Base-by-base conservation (phyloP, 2,113 vertebrate genomes). In the Sclerurus mexicanus region DNA sequence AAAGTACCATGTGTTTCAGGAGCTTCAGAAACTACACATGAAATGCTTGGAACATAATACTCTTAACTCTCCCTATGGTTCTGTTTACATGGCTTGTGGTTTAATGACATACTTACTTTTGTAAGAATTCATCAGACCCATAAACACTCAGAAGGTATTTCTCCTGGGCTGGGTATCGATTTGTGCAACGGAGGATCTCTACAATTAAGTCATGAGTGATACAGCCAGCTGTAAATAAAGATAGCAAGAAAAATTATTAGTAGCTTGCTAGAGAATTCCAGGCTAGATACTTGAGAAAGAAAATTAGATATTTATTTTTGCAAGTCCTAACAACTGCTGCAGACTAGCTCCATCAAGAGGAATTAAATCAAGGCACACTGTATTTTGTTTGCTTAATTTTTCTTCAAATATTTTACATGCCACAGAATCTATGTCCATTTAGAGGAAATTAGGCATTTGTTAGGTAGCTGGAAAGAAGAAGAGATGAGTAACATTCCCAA, bases 71-170 rank as follows among this genome's bases (percentile, higher is more conserved):
- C 14, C 37, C 52, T 18, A 4, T 31, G 55, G 35, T 27, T 86
- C 52, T 77, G 39, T 69, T 91, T 27, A 52, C 46, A n/a, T 2
- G 28, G 67, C 44, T 35, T 6, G 0, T 40, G 14, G 79, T 37
- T 91, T 90, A 82, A 76, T 71, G 42, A 86, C 58, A 71, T 75
- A 95, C 95, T 97, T 93, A 98, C 97, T 87, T 95, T 46, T 97
- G 97, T 80, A 98, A 85, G 96, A 97, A 98, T 90, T 98, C 98
- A 90, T 98, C 97, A 92, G 75, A 90, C 10, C 97, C 98, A 17
- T 91, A 93, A 71, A 98, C 37, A 73, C 90, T 94, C 58, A 98
- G 87, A 81, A 98, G 91, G 73, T 55, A 92, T 68, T 95, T 93
- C 80, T 95, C 75, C 27, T 40, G 84, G 35, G 33, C 76, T 69